A percentile compares a stretch with the other conserved stretches of the same genome.
Conservation (phyloP, 2,113 vertebrate genomes). For the Cromileptes altivelis region DNA sequence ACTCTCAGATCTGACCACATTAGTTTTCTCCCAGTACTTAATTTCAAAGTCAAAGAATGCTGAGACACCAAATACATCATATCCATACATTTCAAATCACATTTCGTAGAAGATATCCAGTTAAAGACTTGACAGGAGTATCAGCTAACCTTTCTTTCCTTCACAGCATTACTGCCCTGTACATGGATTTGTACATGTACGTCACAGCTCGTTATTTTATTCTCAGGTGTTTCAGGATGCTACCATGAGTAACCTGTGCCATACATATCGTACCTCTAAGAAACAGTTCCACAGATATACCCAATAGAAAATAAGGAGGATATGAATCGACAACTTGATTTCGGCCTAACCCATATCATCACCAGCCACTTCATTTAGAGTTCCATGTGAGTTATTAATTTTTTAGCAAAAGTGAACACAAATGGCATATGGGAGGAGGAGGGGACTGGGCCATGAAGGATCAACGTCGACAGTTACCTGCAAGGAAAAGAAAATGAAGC, state of each 20-base stretch:
- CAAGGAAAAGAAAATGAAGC: constrained; percentile 33
- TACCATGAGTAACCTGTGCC: neutral
- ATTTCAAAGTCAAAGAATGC: constrained; percentile 6
- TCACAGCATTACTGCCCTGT: constrained; percentile 4
- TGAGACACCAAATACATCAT: neutral
- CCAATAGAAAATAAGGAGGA: constrained; percentile 19
- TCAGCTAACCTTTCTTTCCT: neutral
- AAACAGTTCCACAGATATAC: constrained; percentile 1
- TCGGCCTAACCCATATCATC: constrained; percentile 1
- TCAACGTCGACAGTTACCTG: constrained; percentile 44
- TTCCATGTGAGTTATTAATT: constrained; percentile 14
- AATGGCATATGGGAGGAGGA: constrained; percentile 16
- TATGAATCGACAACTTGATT: constrained; percentile 16
- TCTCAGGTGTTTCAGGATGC: neutral
- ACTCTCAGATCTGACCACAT: neutral
- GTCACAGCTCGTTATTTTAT: neutral
- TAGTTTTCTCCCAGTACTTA: neutral
- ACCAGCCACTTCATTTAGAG: constrained; percentile 30
- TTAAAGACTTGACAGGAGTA: neutral
- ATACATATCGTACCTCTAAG: neutral
- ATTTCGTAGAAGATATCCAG: neutral
- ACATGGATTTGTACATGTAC: constrained; percentile 5
- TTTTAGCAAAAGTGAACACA: constrained; percentile 57
- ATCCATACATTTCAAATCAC: constrained; percentile 1
- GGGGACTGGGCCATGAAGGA: constrained; percentile 2